These are phyloP conservation scores for Aspiorhynchus laticeps DNA, from an alignment of 2,113 vertebrate species.

Conservation along the genomic window DNA sequence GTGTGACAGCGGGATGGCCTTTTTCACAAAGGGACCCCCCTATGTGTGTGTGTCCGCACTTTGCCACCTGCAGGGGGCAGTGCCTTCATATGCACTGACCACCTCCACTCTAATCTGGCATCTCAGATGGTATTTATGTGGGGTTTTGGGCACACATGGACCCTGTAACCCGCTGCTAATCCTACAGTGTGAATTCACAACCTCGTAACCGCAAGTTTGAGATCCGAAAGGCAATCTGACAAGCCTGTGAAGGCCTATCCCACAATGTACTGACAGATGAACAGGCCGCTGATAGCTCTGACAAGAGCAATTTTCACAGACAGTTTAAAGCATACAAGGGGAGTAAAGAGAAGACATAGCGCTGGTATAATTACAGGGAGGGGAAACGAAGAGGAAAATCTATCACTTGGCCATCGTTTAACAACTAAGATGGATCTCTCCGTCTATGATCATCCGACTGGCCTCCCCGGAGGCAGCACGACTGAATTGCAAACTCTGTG, in stretches of 20 bases:
- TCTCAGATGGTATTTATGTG: slow-evolving; percentile 30
- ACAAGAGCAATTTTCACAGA: slow-evolving; percentile 53
- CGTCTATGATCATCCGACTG: slow-evolving; percentile 57
- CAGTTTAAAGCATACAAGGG: slow-evolving; percentile 25
- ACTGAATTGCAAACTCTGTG: slow-evolving; percentile 41
- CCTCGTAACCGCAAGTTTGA: slow-evolving; percentile 23
- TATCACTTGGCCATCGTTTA: slow-evolving; percentile 50
- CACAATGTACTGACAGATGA: slow-evolving; percentile 32
- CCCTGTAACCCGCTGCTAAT: slow-evolving; percentile 17
- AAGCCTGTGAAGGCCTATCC: slow-evolving; percentile 13
- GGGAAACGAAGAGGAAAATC: slow-evolving; percentile 56
- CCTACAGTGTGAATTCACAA: slow-evolving; percentile 41
- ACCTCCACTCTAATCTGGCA: slow-evolving; percentile 19
- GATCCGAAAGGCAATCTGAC: slow-evolving; percentile 15
- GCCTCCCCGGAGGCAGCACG: slow-evolving; percentile 61
- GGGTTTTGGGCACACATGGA: slow-evolving; percentile 13
- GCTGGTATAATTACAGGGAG: slow-evolving; percentile 64
- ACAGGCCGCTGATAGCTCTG: slow-evolving; percentile 43
- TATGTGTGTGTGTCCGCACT: slow-evolving; percentile 27
- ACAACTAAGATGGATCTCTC: slow-evolving; percentile 63
- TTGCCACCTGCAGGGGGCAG: slow-evolving; percentile 75
- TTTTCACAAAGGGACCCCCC: slow-evolving; percentile 53
- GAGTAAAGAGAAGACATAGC: slow-evolving; percentile 43
- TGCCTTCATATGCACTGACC: slow-evolving; percentile 60
- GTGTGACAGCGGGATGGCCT: slow-evolving; percentile 23